These are phyloP conservation scores for Monochamus alternatus DNA, from an alignment of 2,888 invertebrate genomes.

Conservation along the genomic window DNA sequence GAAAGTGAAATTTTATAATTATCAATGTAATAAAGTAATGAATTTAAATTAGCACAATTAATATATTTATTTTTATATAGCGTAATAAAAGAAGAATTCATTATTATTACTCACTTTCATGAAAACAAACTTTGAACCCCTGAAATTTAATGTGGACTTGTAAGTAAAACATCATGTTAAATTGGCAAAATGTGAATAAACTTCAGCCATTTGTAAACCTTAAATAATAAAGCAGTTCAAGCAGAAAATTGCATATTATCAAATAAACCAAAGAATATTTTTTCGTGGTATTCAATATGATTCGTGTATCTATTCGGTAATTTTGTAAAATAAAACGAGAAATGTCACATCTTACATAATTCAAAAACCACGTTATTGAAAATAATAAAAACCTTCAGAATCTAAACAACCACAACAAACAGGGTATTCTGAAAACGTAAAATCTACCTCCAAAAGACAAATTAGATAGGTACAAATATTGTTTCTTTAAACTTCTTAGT, in stretches of 20 bases:
- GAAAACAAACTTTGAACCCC: no score
- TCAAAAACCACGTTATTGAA: background rate
- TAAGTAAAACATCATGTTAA: no score
- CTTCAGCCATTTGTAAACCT: background rate
- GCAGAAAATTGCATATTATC: slow-evolving; percentile 7
- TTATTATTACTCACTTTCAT: no score
- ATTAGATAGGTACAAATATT: no score
- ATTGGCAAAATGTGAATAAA: background rate
- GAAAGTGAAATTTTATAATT: slow-evolving; percentile 18
- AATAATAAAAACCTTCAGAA: background rate
- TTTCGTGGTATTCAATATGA: slow-evolving; percentile 10
- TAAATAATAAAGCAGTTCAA: slow-evolving; percentile 5
- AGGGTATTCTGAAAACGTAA: no score
- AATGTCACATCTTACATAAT: slow-evolving; percentile 2
- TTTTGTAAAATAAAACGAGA: slow-evolving; percentile 3
- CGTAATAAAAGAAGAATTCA: background rate
- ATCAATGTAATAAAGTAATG: background rate
- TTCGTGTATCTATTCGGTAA: slow-evolving; percentile 7
- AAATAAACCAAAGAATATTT: slow-evolving; percentile 4
- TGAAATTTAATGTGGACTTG: no score
- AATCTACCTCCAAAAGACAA: no score
- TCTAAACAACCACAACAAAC: background rate
- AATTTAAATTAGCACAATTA: background rate
- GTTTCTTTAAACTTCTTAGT: no score
- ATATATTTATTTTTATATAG: background rate